Conservation (phyloP, 2,888 invertebrate genomes). For the Polymixis flavicincta region DNA sequence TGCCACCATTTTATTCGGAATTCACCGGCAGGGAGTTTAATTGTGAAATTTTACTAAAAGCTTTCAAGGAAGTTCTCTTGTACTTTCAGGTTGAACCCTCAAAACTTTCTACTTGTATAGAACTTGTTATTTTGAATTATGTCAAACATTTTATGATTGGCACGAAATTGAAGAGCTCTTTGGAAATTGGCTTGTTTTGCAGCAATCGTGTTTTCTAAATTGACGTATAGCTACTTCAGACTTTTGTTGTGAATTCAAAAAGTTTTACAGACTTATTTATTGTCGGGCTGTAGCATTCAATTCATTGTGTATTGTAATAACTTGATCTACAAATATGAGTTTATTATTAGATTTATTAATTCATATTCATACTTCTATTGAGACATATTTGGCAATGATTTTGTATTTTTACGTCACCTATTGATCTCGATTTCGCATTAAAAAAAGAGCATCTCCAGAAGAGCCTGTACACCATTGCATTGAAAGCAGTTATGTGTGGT, state of each 20-base stretch:
- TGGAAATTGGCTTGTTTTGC: conserved; percentile 29
- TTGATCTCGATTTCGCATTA: no score
- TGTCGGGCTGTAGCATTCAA: background rate
- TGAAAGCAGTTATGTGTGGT: background rate
- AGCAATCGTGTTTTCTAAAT: conserved; percentile 31
- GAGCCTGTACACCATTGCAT: background rate
- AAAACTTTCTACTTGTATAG: conserved; percentile 40
- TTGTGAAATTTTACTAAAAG: conserved; percentile 56
- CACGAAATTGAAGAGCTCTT: conserved; percentile 27
- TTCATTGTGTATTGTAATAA: conserved; percentile 14
- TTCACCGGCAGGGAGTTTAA: conserved; percentile 33
- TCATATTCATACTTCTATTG: background rate
- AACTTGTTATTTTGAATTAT: conserved; percentile 39
- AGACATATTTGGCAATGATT: background rate
- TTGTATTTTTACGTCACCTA: no score
- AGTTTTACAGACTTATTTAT: conserved; percentile 10
- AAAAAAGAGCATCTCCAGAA: background rate
- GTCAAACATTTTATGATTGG: conserved; percentile 44
- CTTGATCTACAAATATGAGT: conserved; percentile 11
- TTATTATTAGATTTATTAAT: conserved; percentile 22
- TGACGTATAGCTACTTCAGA: conserved; percentile 6
- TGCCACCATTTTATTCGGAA: conserved; percentile 39
- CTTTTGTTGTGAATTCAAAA: conserved; percentile 16
- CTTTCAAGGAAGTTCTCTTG: conserved; percentile 29
- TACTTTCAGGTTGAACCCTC: conserved; percentile 16